Conservation (phyloP, 2,888 invertebrate species). For the Drosophila borborema region DNA sequence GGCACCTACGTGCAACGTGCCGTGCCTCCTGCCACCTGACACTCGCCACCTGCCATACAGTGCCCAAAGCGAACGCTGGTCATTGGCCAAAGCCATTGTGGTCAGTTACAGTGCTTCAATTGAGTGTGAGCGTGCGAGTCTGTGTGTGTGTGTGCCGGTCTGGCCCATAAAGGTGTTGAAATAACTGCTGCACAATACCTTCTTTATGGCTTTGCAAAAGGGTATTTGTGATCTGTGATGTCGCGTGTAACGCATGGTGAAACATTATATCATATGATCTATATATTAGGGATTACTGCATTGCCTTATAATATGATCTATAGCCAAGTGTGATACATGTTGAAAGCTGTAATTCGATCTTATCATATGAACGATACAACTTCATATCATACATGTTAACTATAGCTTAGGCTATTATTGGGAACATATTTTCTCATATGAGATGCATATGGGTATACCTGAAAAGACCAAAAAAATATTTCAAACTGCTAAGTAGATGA, state of each 20-base stretch:
- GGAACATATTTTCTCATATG: no score
- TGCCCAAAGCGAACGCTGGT: conserved; percentile 35
- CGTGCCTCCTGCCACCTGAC: conserved; percentile 10
- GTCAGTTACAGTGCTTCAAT: conserved; percentile 34
- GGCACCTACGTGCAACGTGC: conserved; percentile 47
- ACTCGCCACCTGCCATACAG: conserved; percentile 1
- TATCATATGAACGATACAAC: not conserved
- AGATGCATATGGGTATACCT: no score
- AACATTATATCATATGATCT: no score
- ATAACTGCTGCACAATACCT: conserved; percentile 67
- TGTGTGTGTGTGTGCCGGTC: conserved; percentile 16
- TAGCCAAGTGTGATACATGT: not conserved
- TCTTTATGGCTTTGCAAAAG: not conserved
- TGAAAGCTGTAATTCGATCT: no score
- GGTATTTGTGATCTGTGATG: not conserved
- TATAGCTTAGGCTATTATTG: not conserved
- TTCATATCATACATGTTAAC: not conserved
- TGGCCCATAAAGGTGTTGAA: conserved; percentile 73
- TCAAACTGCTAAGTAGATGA: no score
- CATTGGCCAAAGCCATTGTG: conserved; percentile 64
- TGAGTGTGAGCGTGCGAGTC: not conserved
- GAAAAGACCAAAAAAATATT: no score
- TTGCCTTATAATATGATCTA: no score
- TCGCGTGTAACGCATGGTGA: not conserved
- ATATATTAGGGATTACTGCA: no score